Evolutionary conservation across 2,797 vertebrate genomes (phyloP), one percentile per base, ranked within the genome.

Genomic region (Tenualosa ilisha): DNA sequence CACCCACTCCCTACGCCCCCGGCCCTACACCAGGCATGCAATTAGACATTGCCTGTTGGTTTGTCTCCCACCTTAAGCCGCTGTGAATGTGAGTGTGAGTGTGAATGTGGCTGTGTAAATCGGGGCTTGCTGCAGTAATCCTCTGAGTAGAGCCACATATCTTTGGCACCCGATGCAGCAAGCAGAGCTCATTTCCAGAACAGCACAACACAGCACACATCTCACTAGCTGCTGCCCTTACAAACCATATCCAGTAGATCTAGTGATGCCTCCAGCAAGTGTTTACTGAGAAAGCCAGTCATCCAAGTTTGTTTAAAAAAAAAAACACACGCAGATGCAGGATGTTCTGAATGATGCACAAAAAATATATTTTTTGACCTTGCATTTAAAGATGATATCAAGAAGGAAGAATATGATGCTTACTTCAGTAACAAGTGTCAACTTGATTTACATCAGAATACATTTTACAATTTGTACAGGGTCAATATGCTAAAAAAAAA

Each of bases 101-200:
- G 81, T 75, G 24, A 65, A 54, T 83, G 68, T 26, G 24, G 65
- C 51, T 46, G 81, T 83, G 81, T 81, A 87, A 54, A 85, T n/a
- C 20, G 15, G 84, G 59, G 82, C 75, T 84, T 75, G 75, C 82
- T 26, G 61, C 63, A 82, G 75, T 88, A 86, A 88, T 88, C 87
- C 37, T 20, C 87, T 17, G 81, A 63, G 59, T 75, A 84, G 82
- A 31, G 3, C 31, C 82, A 83, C 53, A 83, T 65, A 83, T 50
- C 82, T 49, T 26, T 79, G 17, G 40, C 20, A 65, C 20, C 17
- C 82, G n/a, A 17, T 49, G 46, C 2, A 49, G 56, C 2, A 59
- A 9, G 31, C 37, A 46, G 40, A 7, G 37, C 20, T 0, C 37
- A 8, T 46, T 79, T 72, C 65, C 65, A 37, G 0, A 31, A 13